Conservation (phyloP, 2,113 vertebrate genomes). For the Nanorana parkeri region DNA sequence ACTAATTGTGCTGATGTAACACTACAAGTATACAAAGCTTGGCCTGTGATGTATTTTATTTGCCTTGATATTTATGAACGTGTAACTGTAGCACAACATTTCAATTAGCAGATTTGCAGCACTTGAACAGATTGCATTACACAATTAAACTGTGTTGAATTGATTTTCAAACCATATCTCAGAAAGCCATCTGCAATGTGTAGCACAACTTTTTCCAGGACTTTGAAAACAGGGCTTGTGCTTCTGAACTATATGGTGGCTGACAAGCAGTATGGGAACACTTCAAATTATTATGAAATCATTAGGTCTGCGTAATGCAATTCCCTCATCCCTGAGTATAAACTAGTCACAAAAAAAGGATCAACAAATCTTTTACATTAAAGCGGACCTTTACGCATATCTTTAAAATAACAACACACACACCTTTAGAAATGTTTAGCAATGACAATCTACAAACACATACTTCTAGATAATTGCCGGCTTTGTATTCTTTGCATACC, state of each 20-base stretch:
- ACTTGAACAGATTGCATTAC: constrained; percentile 40
- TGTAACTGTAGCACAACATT: neutral
- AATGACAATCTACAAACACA: too few species aligned
- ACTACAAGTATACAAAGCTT: neutral
- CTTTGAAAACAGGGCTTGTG: neutral
- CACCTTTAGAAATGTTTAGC: too few species aligned
- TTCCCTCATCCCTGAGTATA: too few species aligned
- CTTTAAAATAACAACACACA: too few species aligned
- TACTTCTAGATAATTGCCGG: too few species aligned
- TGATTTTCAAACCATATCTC: constrained; percentile 37
- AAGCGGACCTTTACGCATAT: too few species aligned
- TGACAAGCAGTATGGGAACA: neutral
- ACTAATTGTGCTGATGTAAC: neutral
- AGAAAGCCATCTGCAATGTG: constrained; percentile 39
- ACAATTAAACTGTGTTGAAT: constrained; percentile 34
- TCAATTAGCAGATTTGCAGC: constrained; percentile 9
- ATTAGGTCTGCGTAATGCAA: neutral
- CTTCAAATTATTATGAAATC: constrained; percentile 1
- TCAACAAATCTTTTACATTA: too few species aligned
- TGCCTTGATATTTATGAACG: neutral
- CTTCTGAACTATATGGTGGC: neutral
- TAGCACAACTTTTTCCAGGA: constrained; percentile 26
- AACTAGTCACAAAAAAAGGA: too few species aligned
- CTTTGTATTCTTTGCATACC: too few species aligned
- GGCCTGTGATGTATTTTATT: neutral